These are phyloP conservation scores for Serranus cabrilla DNA, from an alignment of 2,797 vertebrate genomes.

Conservation along the genomic window DNA sequence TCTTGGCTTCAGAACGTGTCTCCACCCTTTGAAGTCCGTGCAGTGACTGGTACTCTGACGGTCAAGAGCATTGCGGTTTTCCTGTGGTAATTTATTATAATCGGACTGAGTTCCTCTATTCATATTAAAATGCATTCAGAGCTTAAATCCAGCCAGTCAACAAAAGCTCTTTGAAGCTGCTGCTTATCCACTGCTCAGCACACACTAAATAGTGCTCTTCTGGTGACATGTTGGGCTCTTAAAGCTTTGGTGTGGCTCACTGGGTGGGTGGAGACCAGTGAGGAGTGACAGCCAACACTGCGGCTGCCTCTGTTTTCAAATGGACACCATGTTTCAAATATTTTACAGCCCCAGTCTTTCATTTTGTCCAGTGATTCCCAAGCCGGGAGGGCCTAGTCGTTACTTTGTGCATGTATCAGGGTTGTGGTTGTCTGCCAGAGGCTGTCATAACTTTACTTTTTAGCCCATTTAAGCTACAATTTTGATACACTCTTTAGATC, in stretches of 20 bases:
- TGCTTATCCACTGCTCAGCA: conserved; percentile 43
- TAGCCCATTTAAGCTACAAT: no score
- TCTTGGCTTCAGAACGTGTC: conserved; percentile 20
- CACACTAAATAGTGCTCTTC: conserved; percentile 50
- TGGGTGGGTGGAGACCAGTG: conserved; percentile 69
- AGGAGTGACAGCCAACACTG: conserved; percentile 59
- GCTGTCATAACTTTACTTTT: no score
- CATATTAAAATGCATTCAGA: conserved; percentile 58
- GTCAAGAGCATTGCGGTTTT: conserved; percentile 11
- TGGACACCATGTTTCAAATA: conserved; percentile 40
- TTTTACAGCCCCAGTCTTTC: conserved; percentile 37
- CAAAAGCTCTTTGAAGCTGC: conserved; percentile 59
- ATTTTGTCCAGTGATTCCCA: conserved; percentile 39
- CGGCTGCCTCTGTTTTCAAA: conserved; percentile 58
- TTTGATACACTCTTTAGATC: no score
- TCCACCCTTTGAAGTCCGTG: conserved; percentile 35
- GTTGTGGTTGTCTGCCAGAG: no score
- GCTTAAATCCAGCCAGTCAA: conserved; percentile 46
- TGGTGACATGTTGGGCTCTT: conserved; percentile 53
- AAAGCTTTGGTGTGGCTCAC: conserved; percentile 58
- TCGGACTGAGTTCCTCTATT: conserved; percentile 49
- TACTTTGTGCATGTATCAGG: background rate
- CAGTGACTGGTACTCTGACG: conserved; percentile 6
- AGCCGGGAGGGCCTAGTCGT: background rate
- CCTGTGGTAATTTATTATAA: conserved; percentile 44